These are phyloP conservation scores for Bettongia penicillata DNA, from an alignment of 2,113 vertebrate species.

Conservation along the genomic window DNA sequence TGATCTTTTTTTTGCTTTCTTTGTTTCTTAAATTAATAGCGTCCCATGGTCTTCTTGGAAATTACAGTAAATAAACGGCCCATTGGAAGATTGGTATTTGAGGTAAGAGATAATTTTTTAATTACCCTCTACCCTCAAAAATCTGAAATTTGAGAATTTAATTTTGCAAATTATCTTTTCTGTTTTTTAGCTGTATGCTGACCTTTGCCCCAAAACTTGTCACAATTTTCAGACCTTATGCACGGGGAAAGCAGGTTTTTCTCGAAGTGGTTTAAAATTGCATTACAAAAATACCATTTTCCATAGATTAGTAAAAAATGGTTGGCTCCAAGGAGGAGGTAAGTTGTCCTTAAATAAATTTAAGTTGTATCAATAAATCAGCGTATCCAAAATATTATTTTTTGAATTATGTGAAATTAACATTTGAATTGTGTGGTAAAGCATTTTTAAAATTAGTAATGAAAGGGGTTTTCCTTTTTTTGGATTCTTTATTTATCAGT, in stretches of 20 bases:
- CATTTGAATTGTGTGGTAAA: conserved; percentile 30
- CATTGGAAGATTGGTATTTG: conserved; percentile 89
- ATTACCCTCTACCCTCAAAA: neutral
- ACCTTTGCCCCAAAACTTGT: conserved; percentile 91
- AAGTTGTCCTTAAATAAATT: conserved; percentile 42
- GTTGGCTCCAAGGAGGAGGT: conserved; percentile 96
- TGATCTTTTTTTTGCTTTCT: conserved; percentile 56
- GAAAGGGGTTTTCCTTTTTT: conserved; percentile 29
- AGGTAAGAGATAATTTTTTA: conserved; percentile 83
- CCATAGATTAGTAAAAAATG: conserved; percentile 90
- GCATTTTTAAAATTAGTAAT: conserved; percentile 41
- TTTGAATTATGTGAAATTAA: conserved; percentile 36
- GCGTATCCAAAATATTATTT: neutral
- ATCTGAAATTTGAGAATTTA: conserved; percentile 37
- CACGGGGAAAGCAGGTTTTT: conserved; percentile 83
- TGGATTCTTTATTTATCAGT: conserved; percentile 14
- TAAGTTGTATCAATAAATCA: neutral
- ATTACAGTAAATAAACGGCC: conserved; percentile 83
- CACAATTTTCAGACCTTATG: conserved; percentile 91
- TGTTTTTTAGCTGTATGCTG: conserved; percentile 89
- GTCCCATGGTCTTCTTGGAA: conserved; percentile 90
- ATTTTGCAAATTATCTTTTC: conserved; percentile 43
- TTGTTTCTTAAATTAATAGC: conserved; percentile 74
- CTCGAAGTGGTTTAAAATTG: conserved; percentile 79
- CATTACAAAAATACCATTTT: conserved; percentile 90